Conservation (phyloP, 2,888 invertebrate species). For the Microctonus aethiopoides region DNA sequence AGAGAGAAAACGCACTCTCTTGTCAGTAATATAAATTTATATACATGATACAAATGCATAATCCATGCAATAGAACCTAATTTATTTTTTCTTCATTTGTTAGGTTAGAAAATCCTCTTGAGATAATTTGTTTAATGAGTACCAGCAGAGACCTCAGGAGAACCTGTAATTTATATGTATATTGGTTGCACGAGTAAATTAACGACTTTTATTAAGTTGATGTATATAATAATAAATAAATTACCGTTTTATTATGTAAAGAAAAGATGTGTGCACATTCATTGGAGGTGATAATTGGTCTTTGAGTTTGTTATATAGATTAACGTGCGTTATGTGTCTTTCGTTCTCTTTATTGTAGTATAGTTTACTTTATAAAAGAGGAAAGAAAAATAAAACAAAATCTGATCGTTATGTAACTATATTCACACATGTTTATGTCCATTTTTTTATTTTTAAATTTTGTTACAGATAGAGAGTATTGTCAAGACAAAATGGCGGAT, state of each 20-base stretch:
- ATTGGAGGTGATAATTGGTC: not conserved
- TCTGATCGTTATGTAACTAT: not conserved
- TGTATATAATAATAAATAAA: not conserved
- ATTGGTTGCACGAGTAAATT: slow-evolving; percentile 11
- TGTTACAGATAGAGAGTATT: not conserved
- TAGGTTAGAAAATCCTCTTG: slow-evolving; percentile 13
- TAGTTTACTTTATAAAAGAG: not conserved
- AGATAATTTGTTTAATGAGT: not conserved
- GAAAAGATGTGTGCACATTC: not conserved
- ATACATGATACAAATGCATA: too few species aligned
- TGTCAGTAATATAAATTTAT: slow-evolving; percentile 3
- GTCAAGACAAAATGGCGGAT: not conserved
- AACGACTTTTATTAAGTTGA: not conserved
- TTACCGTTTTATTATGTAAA: not conserved
- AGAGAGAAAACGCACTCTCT: slow-evolving; percentile 11
- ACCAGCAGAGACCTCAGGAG: not conserved
- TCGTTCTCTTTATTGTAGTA: not conserved
- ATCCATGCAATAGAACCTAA: too few species aligned
- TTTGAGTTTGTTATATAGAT: not conserved
- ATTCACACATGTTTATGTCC: not conserved
- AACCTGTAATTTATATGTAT: slow-evolving; percentile 1
- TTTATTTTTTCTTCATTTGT: not conserved
- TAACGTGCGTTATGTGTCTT: not conserved
- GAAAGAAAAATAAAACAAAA: not conserved
- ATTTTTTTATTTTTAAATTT: not conserved